Evolutionary conservation across 2,797 vertebrate genomes (phyloP), one percentile per base, ranked within the genome.

Genomic region (Novumbra hubbsi): DNA sequence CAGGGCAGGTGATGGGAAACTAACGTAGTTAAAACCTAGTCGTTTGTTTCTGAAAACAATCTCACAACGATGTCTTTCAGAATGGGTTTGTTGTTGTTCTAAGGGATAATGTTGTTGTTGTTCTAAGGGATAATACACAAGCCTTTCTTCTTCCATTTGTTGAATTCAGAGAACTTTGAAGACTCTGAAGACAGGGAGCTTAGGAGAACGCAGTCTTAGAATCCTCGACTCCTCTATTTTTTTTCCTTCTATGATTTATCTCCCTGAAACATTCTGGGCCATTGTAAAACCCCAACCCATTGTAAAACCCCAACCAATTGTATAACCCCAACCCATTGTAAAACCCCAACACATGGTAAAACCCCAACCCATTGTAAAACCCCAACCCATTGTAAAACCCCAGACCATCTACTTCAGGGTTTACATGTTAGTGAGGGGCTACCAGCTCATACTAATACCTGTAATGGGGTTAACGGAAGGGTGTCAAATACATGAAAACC

Each of bases 1-100:
- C 68, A 78, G 62, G 88, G 69, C 72, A 83, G 84, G 82, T 92
- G 84, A 86, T 90, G 90, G 88, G 81, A 76, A 32, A 70, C 72
- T 75, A 64, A 49, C 30, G 74, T 79, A 84, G 11, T 6, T 45
- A 11, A 45, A 45, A 45, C 0, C 8, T 11, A 11, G 41, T 45
- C 11, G n/a, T 84, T 30, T 77, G 75, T 32, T 83, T 72, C 80
- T 86, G 73, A 82, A 85, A 90, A 86, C 86, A 85, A 85, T 75
- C 79, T 84, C 84, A 73, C 68, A 62, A 74, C 75, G 57, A 74
- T 74, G 84, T 8, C 48, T 82, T 80, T 88, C 81, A 80, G 78
- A 87, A 81, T 73, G 76, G n/a, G n/a, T n/a, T 83, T 57, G 0
- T 57, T 74, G 81, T 70, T 84, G 78, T 67, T 73, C 84, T 75